phyloP scores from a whole-genome alignment of 2,113 vertebrate genomes.

The Piprites chloris region DNA sequence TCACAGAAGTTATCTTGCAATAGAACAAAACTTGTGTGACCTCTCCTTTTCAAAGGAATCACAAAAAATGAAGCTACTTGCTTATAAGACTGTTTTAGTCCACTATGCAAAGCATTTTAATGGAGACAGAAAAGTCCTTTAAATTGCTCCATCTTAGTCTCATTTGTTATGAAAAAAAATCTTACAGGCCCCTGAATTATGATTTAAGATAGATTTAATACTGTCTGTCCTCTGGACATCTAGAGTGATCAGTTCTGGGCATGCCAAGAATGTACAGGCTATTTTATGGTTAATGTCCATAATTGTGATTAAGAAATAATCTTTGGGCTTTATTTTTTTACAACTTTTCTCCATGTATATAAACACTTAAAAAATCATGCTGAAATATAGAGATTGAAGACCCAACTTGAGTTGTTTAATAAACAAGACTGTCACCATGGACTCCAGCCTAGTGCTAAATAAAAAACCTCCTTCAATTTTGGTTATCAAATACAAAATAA shows the following conservation, averaged over 20 bases:
- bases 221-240: not conserved
- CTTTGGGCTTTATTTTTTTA: not conserved
- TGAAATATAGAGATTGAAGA: not conserved
- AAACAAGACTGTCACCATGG: not conserved
- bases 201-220: not conserved
- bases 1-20: not conserved
- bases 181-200: not conserved
- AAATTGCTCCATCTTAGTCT: not conserved
- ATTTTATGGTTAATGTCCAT: not conserved
- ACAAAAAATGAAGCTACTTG: not conserved
- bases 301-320: not conserved
- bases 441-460: not conserved
- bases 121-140: not conserved
- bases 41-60: not conserved
- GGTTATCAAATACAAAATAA: not conserved
- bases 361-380: not conserved
- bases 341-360: not conserved
- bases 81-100: not conserved
- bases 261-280: not conserved
- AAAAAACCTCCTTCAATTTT: not conserved
- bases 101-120: not conserved
- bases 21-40: not conserved
- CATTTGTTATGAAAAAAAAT: not conserved
- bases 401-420: not conserved
- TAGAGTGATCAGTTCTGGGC: not conserved